phyloP scores from a whole-genome alignment of 2,888 invertebrate genomes.

The Ophion ellenae region DNA sequence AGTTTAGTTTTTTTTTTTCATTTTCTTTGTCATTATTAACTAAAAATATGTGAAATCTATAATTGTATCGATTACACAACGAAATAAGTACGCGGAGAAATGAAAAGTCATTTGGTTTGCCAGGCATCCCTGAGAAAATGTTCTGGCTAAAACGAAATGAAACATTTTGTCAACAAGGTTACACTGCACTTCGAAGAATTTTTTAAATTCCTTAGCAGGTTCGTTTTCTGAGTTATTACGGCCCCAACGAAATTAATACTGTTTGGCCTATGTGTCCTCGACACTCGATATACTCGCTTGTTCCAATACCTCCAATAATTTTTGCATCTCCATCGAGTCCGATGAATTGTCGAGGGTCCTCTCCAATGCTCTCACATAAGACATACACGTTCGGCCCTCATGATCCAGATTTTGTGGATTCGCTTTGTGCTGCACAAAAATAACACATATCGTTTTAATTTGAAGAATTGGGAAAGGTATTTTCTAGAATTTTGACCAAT shows the following conservation, averaged over 20 bases:
- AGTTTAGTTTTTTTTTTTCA: background rate
- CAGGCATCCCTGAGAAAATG: conserved; percentile 21
- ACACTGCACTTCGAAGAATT: background rate
- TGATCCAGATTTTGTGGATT: conserved; percentile 96
- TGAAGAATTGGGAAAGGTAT: background rate
- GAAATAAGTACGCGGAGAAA: conserved; percentile 62
- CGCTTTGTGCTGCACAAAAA: conserved; percentile 92
- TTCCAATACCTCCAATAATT: conserved; percentile 80
- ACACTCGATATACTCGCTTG: conserved; percentile 80
- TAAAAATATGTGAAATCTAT: conserved; percentile 50
- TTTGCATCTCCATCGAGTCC: conserved; percentile 81
- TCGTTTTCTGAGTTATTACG: background rate
- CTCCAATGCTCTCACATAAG: conserved; percentile 88
- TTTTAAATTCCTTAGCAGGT: background rate
- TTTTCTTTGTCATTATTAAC: conserved; percentile 38
- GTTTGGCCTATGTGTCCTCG: conserved; percentile 77
- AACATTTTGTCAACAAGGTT: background rate
- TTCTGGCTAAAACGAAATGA: conserved; percentile 6
- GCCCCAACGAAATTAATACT: conserved; percentile 76
- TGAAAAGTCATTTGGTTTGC: conserved; percentile 41
- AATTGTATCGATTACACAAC: conserved; percentile 36
- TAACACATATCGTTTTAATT: conserved; percentile 11
- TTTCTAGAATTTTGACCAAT: conserved; percentile 75
- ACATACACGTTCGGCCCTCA: conserved; percentile 92
- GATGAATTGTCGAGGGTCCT: conserved; percentile 79